Base-by-base conservation (phyloP, 2,888 invertebrate species). In the Acleris cristana region DNA sequence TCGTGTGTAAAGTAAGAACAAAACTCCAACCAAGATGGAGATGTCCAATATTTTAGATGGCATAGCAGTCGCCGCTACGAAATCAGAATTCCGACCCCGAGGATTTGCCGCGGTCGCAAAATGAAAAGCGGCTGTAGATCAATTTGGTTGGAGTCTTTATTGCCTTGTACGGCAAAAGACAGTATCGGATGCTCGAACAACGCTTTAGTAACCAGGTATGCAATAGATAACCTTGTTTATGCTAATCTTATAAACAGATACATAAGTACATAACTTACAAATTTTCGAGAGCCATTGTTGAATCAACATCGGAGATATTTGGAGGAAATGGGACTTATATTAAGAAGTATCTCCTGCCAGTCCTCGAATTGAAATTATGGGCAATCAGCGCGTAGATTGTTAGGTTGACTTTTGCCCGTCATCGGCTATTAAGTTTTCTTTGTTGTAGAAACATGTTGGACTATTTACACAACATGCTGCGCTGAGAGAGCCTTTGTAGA, bases 1-100 rank as follows among this genome's bases (percentile, higher is more conserved):
- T 90, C 85, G 85, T 84, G 83, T 82, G 77, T 80, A 89, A 85
- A 90, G 87, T 86, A 92, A 90, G 86, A 92, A 80, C 89, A 91
- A 90, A 92, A 91, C 88, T 81, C 79, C 85, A 86, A 81, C 84
- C 85, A 83, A 91, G 91, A 92, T 92, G 90, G 91, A 92, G 92
- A 91, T 92, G 91, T 92, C 91, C 91, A 92, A 92, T 92, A 92
- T 92, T 92, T 92, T 90, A 92, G 91, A 92, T 92, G 90, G 92
- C 91, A 92, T 89, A 90, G 91, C 92, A 89, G 85, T 90, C 88
- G 87, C 86, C 84, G 90, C 88, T 85, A 90, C 89, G 88, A 86
- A 89, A 86, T 89, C 89, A 86, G 84, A 88, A 92, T 92, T 92
- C 90, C 85, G 83, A 79, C 76, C 81, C 80, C 84, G 83, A 87